Percentiles rank a stretch among this genome's conserved stretches.
Evolutionary conservation across 2,113 vertebrate genomes (phyloP).

Genomic region (Oncorhynchus gorbuscha): DNA sequence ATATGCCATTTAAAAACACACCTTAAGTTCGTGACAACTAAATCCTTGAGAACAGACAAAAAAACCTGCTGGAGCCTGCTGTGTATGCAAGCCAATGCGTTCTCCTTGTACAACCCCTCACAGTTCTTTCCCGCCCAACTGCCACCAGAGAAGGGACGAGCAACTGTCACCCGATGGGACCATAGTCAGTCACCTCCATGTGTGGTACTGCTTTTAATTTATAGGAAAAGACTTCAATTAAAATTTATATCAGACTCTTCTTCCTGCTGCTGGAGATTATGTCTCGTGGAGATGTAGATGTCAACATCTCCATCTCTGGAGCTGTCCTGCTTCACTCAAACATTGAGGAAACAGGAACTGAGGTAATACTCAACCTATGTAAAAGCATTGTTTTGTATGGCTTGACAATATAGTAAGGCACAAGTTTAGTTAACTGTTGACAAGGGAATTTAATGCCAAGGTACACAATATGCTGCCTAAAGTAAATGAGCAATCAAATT

Average conservation of each 20-base stretch:
- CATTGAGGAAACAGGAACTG: conserved; percentile 28
- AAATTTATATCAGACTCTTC: conserved; percentile 4
- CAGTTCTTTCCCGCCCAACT: conserved; percentile 39
- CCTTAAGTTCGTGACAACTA: not conserved
- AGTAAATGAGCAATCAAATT: not conserved
- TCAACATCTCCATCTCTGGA: not conserved
- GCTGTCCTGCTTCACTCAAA: conserved; percentile 29
- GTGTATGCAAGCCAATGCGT: conserved; percentile 32
- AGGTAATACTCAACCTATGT: not conserved
- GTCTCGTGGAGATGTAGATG: conserved; percentile 14
- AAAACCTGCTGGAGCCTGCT: conserved; percentile 34
- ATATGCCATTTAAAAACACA: not conserved
- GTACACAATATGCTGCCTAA: not conserved
- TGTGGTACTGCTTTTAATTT: conserved; percentile 24
- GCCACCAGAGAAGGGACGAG: not conserved
- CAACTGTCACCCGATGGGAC: not conserved
- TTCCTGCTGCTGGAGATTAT: conserved; percentile 28
- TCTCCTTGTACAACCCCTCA: conserved; percentile 52
- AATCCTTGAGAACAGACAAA: not conserved
- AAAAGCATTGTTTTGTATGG: not conserved
- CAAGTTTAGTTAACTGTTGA: not conserved
- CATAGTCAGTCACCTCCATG: conserved; percentile 6
- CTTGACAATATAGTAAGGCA: not conserved
- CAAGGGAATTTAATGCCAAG: conserved; percentile 7
- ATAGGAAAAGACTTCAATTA: not conserved